These are phyloP conservation scores for Macrostomum lignano DNA, from an alignment of 1,140 invertebrate species.

Conservation along the genomic window DNA sequence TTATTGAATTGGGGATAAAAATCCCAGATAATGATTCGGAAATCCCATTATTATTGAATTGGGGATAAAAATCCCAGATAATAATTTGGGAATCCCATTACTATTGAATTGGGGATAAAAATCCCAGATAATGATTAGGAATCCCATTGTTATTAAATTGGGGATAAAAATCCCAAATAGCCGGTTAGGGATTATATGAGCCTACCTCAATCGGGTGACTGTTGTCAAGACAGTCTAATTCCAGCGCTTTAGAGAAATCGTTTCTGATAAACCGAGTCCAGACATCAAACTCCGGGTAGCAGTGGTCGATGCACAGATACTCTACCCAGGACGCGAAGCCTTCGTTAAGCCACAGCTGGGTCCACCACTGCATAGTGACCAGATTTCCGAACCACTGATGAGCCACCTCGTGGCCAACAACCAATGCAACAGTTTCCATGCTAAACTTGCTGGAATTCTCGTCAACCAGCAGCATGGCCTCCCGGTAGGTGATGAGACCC, in stretches of 20 bases:
- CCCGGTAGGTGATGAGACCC: constrained; percentile 64
- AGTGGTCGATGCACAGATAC: constrained; percentile 39
- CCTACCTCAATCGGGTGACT: constrained; percentile 59
- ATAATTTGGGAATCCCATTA: too few relatives aligned
- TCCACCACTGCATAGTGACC: constrained; percentile 67
- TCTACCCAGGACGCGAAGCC: constrained; percentile 62
- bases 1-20: too few relatives aligned
- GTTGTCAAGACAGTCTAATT: constrained; percentile 46
- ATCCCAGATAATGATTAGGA: too few relatives aligned
- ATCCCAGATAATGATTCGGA: too few relatives aligned
- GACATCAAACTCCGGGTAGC: constrained; percentile 7
- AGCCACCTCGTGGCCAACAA: constrained; percentile 61
- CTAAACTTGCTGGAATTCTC: not conserved
- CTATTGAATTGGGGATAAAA: too few relatives aligned
- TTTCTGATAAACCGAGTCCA: too few relatives aligned
- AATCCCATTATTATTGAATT: too few relatives aligned
- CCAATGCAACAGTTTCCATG: constrained; percentile 11
- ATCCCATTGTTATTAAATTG: too few relatives aligned
- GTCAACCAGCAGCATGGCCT: constrained; percentile 41
- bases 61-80: too few relatives aligned
- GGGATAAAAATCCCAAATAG: too few relatives aligned
- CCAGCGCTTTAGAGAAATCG: constrained; percentile 49
- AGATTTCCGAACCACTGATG: constrained; percentile 31
- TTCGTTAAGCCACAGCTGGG: constrained; percentile 65
- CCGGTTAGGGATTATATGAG: too few relatives aligned